phyloP scores from a whole-genome alignment of 2,888 invertebrate species.

The Eupithecia vulgata region DNA sequence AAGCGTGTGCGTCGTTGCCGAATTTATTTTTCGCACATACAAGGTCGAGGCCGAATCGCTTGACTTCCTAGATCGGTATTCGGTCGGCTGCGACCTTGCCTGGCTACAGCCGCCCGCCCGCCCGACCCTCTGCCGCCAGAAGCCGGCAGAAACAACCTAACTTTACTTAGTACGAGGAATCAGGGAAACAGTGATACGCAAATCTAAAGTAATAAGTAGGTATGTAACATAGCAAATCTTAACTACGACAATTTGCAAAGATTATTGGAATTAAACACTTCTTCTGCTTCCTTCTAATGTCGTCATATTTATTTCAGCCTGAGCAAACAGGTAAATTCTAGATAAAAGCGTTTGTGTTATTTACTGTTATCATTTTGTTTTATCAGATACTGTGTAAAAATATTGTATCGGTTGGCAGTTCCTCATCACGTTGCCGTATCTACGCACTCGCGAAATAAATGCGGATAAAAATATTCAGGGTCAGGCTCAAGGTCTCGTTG shows the following conservation, averaged over 20 bases:
- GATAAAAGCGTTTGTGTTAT: conserved; percentile 42
- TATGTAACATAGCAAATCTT: not conserved
- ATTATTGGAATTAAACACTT: conserved; percentile 8
- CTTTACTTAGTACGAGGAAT: conserved; percentile 9
- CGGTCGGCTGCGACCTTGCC: conserved; percentile 44
- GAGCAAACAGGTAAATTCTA: conserved; percentile 32
- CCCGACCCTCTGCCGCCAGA: conserved; percentile 25
- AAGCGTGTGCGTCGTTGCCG: conserved; percentile 63
- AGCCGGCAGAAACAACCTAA: conserved; percentile 21
- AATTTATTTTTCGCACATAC: conserved; percentile 78
- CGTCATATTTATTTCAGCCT: conserved; percentile 27
- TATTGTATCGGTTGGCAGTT: conserved; percentile 55
- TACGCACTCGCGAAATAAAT: conserved; percentile 76
- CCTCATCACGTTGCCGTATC: conserved; percentile 65
- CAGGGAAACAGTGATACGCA: not conserved
- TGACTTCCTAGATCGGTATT: conserved; percentile 79
- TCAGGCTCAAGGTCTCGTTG: conserved; percentile 79
- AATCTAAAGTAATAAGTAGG: not conserved
- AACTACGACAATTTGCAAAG: conserved; percentile 5
- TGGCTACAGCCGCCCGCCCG: conserved; percentile 48
- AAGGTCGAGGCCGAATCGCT: conserved; percentile 80
- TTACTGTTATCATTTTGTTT: conserved; percentile 51
- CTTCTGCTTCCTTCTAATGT: conserved; percentile 14
- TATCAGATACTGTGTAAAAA: conserved; percentile 57
- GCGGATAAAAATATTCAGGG: conserved; percentile 82